Conservation (phyloP, 2,113 vertebrate species). For the Scophthalmus maximus region DNA sequence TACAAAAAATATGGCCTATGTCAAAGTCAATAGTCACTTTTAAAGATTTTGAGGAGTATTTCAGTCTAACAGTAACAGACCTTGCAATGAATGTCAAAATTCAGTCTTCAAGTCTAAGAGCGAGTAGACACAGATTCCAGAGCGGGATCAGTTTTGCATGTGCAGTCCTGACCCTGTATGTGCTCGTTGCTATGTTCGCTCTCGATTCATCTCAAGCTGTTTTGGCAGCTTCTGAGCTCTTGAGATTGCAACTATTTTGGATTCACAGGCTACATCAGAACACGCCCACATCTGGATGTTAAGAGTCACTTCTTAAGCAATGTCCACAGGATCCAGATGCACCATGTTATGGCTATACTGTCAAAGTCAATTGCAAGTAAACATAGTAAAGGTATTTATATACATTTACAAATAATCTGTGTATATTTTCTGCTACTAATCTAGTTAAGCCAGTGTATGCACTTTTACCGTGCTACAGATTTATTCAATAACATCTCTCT, state of each 20-base stretch:
- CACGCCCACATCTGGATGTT: not conserved
- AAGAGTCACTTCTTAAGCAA: too few species aligned
- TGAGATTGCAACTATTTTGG: not conserved
- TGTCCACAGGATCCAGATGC: not conserved
- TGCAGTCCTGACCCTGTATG: not conserved
- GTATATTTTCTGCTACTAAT: too few species aligned
- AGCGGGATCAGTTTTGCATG: not conserved
- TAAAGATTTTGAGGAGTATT: not conserved
- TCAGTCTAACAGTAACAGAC: not conserved
- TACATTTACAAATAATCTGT: too few species aligned
- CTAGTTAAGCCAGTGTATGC: too few species aligned
- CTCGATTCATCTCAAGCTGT: not conserved
- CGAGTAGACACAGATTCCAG: not conserved
- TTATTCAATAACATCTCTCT: not conserved
- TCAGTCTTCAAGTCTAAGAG: not conserved
- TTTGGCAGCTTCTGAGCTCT: not conserved
- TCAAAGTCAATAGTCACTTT: not conserved
- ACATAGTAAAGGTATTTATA: too few species aligned
- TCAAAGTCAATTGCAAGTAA: too few species aligned
- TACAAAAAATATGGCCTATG: too few species aligned
- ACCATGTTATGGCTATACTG: too few species aligned
- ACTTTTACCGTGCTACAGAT: too few species aligned
- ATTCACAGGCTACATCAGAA: not conserved
- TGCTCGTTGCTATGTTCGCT: not conserved
- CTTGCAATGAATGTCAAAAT: not conserved